Evolutionary conservation across 2,797 vertebrate species (phyloP).

Genomic region (Pelobates cultripes): DNA sequence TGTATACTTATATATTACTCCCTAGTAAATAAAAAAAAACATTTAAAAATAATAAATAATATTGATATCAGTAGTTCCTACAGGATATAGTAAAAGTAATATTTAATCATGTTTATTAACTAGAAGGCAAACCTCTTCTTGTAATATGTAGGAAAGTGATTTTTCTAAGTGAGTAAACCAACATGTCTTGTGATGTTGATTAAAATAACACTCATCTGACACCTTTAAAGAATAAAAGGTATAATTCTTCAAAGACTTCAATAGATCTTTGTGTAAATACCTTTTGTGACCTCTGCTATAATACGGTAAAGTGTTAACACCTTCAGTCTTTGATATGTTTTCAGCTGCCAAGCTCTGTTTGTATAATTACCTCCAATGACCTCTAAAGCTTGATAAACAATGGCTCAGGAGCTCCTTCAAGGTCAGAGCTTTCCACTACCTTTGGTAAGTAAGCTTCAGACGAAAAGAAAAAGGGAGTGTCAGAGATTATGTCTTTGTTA

Average conservation of each 20-base stretch:
- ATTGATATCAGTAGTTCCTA: no score
- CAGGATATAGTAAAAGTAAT: no score
- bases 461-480: background rate
- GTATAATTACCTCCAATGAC: constrained; percentile 21
- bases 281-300: background rate
- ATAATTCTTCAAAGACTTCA: constrained; percentile 1
- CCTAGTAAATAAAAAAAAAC: no score
- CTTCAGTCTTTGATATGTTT: constrained; percentile 18
- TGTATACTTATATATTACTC: no score
- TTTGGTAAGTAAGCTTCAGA: background rate
- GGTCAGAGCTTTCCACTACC: constrained; percentile 6
- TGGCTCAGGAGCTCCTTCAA: background rate
- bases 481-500: constrained; percentile 13
- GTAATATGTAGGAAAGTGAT: background rate
- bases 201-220: background rate
- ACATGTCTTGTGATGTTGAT: background rate
- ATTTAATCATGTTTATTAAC: no score
- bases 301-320: background rate
- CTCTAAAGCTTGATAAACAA: constrained; percentile 27
- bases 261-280: constrained; percentile 1
- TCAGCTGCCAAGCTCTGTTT: constrained; percentile 14
- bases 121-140: no score
- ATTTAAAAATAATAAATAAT: no score
- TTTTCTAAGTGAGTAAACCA: background rate
- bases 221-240: background rate